phyloP scores from a whole-genome alignment of 2,888 invertebrate genomes.

The Taphrorychus bicolor region DNA sequence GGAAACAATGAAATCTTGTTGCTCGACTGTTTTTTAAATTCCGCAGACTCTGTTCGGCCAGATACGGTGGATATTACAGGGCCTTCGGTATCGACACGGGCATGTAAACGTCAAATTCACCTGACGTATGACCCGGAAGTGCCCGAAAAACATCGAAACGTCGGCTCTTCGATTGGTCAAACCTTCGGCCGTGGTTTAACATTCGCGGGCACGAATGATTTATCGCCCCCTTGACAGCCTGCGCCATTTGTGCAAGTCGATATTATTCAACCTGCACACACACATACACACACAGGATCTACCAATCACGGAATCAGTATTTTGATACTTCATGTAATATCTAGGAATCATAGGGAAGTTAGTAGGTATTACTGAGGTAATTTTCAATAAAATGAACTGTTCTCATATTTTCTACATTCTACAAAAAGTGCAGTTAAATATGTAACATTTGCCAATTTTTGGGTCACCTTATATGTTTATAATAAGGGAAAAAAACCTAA shows the following conservation, averaged over 20 bases:
- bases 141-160: conserved; percentile 37
- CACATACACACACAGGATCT: no score
- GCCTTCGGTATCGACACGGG: conserved; percentile 31
- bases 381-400: no score
- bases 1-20: conserved; percentile 37
- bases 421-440: no score
- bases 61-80: conserved; percentile 36
- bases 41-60: conserved; percentile 19
- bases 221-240: conserved; percentile 14
- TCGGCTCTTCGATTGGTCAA: conserved; percentile 36
- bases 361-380: no score
- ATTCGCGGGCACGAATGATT: conserved; percentile 43
- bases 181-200: conserved; percentile 27
- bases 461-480: no score
- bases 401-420: no score
- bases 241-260: conserved; percentile 1
- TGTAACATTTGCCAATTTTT: no score
- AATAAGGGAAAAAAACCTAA: no score
- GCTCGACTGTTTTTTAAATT: conserved; percentile 27
- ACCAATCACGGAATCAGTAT: no score
- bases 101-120: conserved; percentile 38
- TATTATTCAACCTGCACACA: no score
- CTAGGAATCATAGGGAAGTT: no score
- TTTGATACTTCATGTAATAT: no score
- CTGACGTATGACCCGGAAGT: conserved; percentile 40